Base-by-base conservation (phyloP, 2,113 vertebrate species). In the Lagopus leucura region DNA sequence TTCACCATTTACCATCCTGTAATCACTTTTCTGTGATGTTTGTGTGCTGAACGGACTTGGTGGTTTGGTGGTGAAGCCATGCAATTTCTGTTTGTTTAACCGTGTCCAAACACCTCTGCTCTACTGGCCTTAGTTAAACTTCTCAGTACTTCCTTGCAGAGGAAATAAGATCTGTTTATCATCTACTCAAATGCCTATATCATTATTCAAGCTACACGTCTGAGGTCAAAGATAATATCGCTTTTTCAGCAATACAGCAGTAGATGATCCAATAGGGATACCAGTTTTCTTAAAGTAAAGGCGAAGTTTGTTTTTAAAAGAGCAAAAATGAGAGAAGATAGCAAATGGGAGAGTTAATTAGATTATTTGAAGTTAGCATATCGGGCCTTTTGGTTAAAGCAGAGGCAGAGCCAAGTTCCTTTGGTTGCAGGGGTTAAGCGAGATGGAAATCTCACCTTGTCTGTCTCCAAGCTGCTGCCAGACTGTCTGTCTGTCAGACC, bases 141-240 rank as follows among this genome's bases (percentile, higher is more conserved):
- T 57, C 89, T 83, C 65, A 27, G 10, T 27, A 9, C 30, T 82
- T 75, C 58, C 71, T 91, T 69, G 74, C 82, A 79, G 89, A 69
- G 89, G 90, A 92, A 89, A 85, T 47, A 64, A 89, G 74, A 72
- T 86, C 57, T 82, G 91, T 64, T 94, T 91, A 69, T 91, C 91
- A 40, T 90, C 54, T 75, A 32, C 43, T 48, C 82, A 85, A 36
- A 87, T 87, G 71, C 66, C 74, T 55, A 1, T 75, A 42, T 87
- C 78, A 17, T 91, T 89, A 85, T 52, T 93, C 87, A 87, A 43
- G 34, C 28, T 87, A 36, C 87, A 50, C 0, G 0, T 78, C 81
- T 36, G 84, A 82, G 75, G 58, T 89, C 84, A 85, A 65, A 88
- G 89, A 79, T 89, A 42, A 24, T 34, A 84, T 65, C 78, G 19